Base-by-base conservation (phyloP, 2,888 invertebrate genomes). In the Sminthurinus aureus region DNA sequence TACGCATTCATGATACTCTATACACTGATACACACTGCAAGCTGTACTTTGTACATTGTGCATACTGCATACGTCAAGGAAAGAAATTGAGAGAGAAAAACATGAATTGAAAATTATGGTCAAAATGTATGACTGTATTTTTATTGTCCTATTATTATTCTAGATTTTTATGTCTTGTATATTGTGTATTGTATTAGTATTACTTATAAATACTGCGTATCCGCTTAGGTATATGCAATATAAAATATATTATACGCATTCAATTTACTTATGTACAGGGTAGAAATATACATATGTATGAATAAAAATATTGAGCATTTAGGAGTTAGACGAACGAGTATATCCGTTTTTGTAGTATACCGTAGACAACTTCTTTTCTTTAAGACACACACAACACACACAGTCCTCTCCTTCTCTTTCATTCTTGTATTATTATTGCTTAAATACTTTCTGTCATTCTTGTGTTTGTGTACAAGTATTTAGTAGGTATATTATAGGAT, bases 31-130 rank as follows among this genome's bases (percentile, higher is more conserved):
- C 71, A 67, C 67, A 71, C 22, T 71, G 20, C 71, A 52, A n/a
- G n/a, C n/a, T 38, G 38, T 38, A 38, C 6, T 4, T 38, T 38
- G 38, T 38, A 38, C 6, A 58, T 58, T 58, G 2, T 58, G 15
- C 52, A 52, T 13, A 58, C 58, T 58, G 15, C 2, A 18, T 2
- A 18, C 15, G 18, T 15, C 4, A 58, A 58, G 13, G 9, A 58
- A 18, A 58, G 58, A 9, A 18, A 58, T 8, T 52, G 52, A 52
- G 52, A 52, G 52, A 52, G 52, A 52, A 13, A 52, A 52, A 2
- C 15, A 58, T 18, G 58, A 58, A 71, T 71, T 71, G 71, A 71
- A 71, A 71, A 24, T 71, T 71, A 71, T 71, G 71, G 71, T 71
- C 24, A 24, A 58, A 58, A 58, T 58, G 58, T 18, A 18, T 58